A percentile compares a stretch with the other conserved stretches of the same genome.
Evolutionary conservation across 2,888 invertebrate genomes (phyloP).

Genomic region (Melanophora roralis): DNA sequence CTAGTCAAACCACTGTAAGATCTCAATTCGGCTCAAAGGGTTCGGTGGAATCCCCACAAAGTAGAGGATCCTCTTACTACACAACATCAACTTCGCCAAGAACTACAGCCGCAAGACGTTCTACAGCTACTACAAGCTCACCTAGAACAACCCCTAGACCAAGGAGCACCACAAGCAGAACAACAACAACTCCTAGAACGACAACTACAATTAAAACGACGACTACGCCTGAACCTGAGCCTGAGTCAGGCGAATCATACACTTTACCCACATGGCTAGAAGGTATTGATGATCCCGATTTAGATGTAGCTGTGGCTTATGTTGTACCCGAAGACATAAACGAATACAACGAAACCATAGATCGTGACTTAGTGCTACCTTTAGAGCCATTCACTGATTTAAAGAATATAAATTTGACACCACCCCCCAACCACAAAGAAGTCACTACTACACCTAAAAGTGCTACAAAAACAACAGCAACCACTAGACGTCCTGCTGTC

Average conservation of each 20-base stretch:
- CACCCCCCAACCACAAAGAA: slow-evolving; percentile 61
- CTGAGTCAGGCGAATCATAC: slow-evolving; percentile 69
- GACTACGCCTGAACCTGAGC: slow-evolving; percentile 63
- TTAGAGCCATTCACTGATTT: slow-evolving; percentile 73
- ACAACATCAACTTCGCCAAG: background rate
- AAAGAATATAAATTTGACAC: slow-evolving; percentile 67
- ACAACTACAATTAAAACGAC: slow-evolving; percentile 58
- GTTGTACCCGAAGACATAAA: slow-evolving; percentile 72
- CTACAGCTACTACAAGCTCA: slow-evolving; percentile 56
- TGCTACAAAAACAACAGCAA: slow-evolving; percentile 60
- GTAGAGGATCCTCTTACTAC: slow-evolving; percentile 67
- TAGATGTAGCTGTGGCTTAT: slow-evolving; percentile 73
- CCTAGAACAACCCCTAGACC: slow-evolving; percentile 55
- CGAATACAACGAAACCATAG: slow-evolving; percentile 72
- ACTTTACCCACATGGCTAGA: slow-evolving; percentile 73
- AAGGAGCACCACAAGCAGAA: slow-evolving; percentile 53
- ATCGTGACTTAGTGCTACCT: slow-evolving; percentile 71
- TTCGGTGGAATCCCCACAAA: slow-evolving; percentile 61
- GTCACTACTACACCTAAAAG: slow-evolving; percentile 44
- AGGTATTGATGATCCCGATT: slow-evolving; percentile 73
- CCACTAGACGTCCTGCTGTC: slow-evolving; percentile 38
- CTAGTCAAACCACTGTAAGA: slow-evolving; percentile 45
- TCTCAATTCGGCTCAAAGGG: background rate
- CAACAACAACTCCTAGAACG: slow-evolving; percentile 60
- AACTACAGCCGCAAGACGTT: slow-evolving; percentile 36